Conservation (phyloP, 1,140 invertebrate species). For the Bombus sylvicola region DNA sequence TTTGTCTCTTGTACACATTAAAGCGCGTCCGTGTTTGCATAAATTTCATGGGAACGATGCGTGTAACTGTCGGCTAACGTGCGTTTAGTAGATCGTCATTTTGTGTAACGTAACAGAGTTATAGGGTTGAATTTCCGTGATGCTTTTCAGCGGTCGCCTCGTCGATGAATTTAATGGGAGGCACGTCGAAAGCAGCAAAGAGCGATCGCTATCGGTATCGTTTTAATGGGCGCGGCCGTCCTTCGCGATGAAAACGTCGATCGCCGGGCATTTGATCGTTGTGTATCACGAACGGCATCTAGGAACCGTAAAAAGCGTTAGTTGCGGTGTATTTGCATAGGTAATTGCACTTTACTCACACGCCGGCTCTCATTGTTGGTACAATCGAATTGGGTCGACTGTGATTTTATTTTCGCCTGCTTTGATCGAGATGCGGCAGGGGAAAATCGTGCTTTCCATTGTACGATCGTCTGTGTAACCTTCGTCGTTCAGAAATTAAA, state of each 20-base stretch:
- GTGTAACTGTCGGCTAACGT: conserved; percentile 8
- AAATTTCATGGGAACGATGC: conserved; percentile 40
- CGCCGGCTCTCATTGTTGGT: conserved; percentile 53
- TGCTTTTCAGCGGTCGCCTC: conserved; percentile 27
- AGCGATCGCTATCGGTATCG: conserved; percentile 27
- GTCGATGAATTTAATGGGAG: conserved; percentile 48
- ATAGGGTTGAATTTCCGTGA: conserved; percentile 52
- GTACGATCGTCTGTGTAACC: too few species aligned
- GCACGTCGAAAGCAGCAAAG: neutral
- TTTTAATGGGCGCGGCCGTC: conserved; percentile 25
- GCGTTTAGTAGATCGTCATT: conserved; percentile 29
- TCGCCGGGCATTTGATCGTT: conserved; percentile 42
- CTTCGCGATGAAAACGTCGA: conserved; percentile 51
- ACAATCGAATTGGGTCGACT: conserved; percentile 60
- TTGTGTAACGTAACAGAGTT: conserved; percentile 50
- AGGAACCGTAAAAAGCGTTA: conserved; percentile 54
- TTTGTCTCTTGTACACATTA: conserved; percentile 6
- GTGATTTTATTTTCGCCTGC: conserved; percentile 64
- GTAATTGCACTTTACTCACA: conserved; percentile 61
- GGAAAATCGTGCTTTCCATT: neutral
- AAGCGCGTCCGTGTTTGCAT: conserved; percentile 35
- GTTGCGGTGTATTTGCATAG: conserved; percentile 63
- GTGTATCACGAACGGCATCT: conserved; percentile 36
- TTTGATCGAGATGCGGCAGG: conserved; percentile 50
- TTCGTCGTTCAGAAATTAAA: neutral